Conservation (phyloP, 2,888 invertebrate genomes). For the Drosophila infuscata region DNA sequence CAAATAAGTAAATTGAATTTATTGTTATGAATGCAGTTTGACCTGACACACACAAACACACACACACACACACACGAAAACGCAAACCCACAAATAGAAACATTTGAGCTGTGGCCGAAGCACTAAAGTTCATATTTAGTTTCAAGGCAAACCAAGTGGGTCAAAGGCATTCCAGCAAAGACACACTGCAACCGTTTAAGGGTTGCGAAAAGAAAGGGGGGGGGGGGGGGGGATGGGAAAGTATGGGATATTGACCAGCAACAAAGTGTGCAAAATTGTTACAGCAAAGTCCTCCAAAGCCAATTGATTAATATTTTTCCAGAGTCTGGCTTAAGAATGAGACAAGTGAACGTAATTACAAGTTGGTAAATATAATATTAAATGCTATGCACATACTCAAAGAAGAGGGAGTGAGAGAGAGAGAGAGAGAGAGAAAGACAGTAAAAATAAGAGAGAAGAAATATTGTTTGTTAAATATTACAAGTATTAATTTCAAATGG, state of each 20-base stretch:
- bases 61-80: conserved; percentile 9
- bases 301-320: conserved; percentile 32
- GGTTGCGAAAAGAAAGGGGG: background rate
- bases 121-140: conserved; percentile 63
- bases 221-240: background rate
- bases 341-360: conserved; percentile 15
- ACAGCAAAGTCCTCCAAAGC: conserved; percentile 37
- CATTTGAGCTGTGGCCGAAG: conserved; percentile 28
- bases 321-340: conserved; percentile 8
- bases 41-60: conserved; percentile 23
- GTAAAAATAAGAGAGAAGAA: background rate
- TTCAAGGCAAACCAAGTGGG: conserved; percentile 61
- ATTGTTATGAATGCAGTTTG: conserved; percentile 75
- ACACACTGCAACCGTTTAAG: conserved; percentile 10
- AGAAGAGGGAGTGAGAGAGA: background rate
- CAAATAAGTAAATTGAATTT: conserved; percentile 70
- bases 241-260: conserved; percentile 1
- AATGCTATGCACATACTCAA: background rate
- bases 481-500: background rate
- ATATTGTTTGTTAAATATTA: background rate
- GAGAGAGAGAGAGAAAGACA: background rate
- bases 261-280: conserved; percentile 35
- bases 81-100: background rate
- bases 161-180: conserved; percentile 57
- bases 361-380: conserved; percentile 5